Evolutionary conservation across 2,888 invertebrate species (phyloP), one percentile per base, ranked within the genome.

Genomic region (Athripsodes cinereus): DNA sequence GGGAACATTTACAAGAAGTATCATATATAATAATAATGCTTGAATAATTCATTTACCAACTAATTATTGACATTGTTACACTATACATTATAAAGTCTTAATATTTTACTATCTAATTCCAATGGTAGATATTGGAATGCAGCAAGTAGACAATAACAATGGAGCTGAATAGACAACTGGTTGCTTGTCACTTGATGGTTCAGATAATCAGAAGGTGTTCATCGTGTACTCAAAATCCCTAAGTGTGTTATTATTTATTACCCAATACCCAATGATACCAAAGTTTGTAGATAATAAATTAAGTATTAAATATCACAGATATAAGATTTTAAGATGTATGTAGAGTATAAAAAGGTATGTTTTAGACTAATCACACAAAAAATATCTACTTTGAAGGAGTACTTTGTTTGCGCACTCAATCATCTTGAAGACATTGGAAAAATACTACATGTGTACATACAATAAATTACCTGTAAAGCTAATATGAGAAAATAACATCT

Each of bases 21-120:
- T n/a, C n/a, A n/a, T n/a, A n/a, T n/a, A n/a, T n/a, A n/a, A n/a
- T n/a, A n/a, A n/a, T 52, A 48, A 40, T 40, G 40, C 3, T 40
- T 40, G 40, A 40, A 40, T 40, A 40, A n/a, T 55, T 52, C 53
- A 53, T 46, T 58, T 62, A 54, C 52, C 58, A 56, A 26, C 62
- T 63, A 63, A 56, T 63, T 63, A 63, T 63, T 63, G 62, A 63
- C 62, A 62, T 58, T 60, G 52, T 62, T 59, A 59, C 50, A 49
- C 40, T 59, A 40, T 40, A 53, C 53, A 56, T 57, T 35, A 55
- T 57, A 54, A 61, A 62, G 62, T 60, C 60, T 62, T 62, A 53
- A 56, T 50, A 53, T 49, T 56, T 55, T 61, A 58, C 10, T 35
- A 56, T 46, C 60, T 57, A 48, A 53, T 35, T 52, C 40, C 40